Base-by-base conservation (phyloP, 2,797 vertebrate species). In the Paratrypauchen microcephalus region DNA sequence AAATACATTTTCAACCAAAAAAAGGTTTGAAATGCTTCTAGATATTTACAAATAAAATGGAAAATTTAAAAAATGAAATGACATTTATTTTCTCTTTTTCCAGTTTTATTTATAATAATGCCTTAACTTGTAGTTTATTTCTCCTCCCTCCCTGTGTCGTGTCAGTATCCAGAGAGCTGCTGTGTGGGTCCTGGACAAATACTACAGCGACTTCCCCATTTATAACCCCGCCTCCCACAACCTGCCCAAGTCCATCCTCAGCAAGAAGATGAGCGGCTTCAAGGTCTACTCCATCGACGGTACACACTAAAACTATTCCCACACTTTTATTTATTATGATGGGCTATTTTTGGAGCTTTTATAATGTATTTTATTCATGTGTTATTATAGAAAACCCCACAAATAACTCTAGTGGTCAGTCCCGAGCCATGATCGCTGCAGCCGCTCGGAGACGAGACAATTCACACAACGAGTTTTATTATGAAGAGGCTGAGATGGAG, bases 231-330 rank as follows among this genome's bases (percentile, higher is more conserved):
- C 96, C 61, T 90, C 97, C 66, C 94, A 97, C 77, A 98, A 97
- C 92, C 93, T 98, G 57, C 97, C 97, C 47, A 98, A 97, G 85
- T 96, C 96, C 71, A 95, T 98, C 89, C 94, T 98, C 48, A 94
- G 95, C 80, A 98, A 97, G 91, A 97, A 97, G 89, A 95, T 95
- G 92, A 96, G 96, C 8, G 96, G 95, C 39, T 97, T 98, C 83
- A 98, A 98, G 78, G 94, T 98, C 72, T 98, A 98, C 88, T 96
- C 94, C 62, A 93, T 98, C 13, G 96, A 95, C 70, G 96, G 97
- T 60, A 36, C 39, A 45, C 30, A 32, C 2, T 4, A 30, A 5
- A 4, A 15, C 41, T 45, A 0, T 45, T 4, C 41, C 15, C 41
- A 45, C 41, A 13, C 39, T 0, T 15, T 4, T 4, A 45, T 45